Conservation (phyloP, 2,113 vertebrate genomes). For the Mixornis gularis region DNA sequence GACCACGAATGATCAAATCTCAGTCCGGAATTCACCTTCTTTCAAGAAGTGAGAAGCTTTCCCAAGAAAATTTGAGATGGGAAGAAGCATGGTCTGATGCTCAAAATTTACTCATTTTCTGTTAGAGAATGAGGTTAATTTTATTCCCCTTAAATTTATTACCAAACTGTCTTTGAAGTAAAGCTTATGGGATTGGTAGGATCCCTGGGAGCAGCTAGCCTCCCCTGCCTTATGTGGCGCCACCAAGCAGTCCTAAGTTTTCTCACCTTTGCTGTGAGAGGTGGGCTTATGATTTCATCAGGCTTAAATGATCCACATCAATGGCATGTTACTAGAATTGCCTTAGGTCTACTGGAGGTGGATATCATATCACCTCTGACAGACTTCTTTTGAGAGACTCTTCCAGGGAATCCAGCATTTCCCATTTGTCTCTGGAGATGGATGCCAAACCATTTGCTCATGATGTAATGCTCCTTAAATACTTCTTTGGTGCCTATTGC, state of each 20-base stretch:
- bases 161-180: not conserved
- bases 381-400: not conserved
- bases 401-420: not conserved
- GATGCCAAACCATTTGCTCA: not conserved
- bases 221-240: not conserved
- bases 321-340: not conserved
- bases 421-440: not conserved
- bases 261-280: not conserved
- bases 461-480: not conserved
- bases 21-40: not conserved
- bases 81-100: not conserved
- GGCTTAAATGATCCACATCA: not conserved
- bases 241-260: not conserved
- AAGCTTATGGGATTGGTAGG: not conserved
- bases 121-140: not conserved
- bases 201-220: not conserved
- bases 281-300: not conserved
- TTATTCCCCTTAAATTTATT: slow-evolving; percentile 1
- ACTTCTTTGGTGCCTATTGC: not conserved
- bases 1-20: not conserved
- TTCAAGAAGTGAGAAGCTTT: slow-evolving; percentile 9
- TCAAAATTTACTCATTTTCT: slow-evolving; percentile 10
- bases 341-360: not conserved
- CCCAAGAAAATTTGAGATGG: not conserved
- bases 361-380: not conserved